Evolutionary conservation across 92 coral and sea anemone genomes (phyloP), one percentile per base, ranked within the genome.

Genomic region (Chrysogorgia sp.): DNA sequence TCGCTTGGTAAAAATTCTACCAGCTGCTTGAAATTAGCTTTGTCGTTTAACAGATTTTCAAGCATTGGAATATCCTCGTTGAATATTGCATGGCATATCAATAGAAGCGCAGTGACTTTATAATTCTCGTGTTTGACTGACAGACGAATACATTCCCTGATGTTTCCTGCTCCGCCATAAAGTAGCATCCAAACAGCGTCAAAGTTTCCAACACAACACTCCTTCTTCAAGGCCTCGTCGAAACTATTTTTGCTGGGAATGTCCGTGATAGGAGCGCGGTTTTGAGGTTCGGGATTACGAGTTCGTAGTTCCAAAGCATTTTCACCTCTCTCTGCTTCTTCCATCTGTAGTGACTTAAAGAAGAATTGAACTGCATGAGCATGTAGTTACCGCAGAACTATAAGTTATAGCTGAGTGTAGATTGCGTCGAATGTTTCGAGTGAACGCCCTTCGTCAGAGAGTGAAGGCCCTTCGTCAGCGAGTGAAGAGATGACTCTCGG

Each of bases 81-180:
- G 49, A 91, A 77, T 14, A 96, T 90, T 0, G 90, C 96, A 87
- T 85, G 89, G 26, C 96, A 93, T 20, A 90, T 72, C 30, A 93
- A 76, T 47, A 93, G 60, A 83, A 93, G 86, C 32, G 98, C 87
- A 8, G 91, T 77, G 48, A 91, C 92, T 75, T 89, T 77, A 52
- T 69, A 81, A 21, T 69, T 25, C 5, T 41, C 76, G n/a, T 69
- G 52, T 69, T 37, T 23, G 20, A 93, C 22, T 10, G 98, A 83
- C 59, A 86, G 77, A 30, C 50, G 41, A 30, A 91, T 79, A 64
- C 96, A 81, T 23, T 80, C 82, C 52, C 75, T 67, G 48, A 93
- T 78, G 8, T 77, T 84, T n/a, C 85, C 79, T 1, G 89, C 80
- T 47, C 92, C 97, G 6, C 90, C 89, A 33, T 91, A 48, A 34